Percentiles rank a stretch among this genome's conserved stretches.
Evolutionary conservation across 2,797 vertebrate genomes (phyloP).

Genomic region (Neomorphus geoffroyi): DNA sequence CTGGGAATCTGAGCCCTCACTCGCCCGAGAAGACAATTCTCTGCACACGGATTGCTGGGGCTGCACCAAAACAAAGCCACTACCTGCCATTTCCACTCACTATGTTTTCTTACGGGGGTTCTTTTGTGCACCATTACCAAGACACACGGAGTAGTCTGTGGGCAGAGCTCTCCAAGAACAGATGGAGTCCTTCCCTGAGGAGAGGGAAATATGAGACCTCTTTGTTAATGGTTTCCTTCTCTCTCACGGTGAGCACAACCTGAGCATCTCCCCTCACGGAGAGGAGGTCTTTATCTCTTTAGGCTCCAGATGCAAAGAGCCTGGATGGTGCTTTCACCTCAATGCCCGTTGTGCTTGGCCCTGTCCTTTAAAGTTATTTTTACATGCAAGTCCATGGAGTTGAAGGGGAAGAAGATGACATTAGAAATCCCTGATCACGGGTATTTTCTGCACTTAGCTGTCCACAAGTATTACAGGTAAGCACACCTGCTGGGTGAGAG

Average conservation of each 20-base stretch:
- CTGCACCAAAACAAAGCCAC: neutral
- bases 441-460: neutral
- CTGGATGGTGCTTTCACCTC: neutral
- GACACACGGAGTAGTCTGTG: neutral
- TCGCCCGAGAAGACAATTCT: neutral
- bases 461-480: neutral
- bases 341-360: neutral
- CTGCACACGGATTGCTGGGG: fast-evolving
- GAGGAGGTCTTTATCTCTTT: neutral
- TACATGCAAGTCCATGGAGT: neutral
- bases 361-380: neutral
- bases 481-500: neutral
- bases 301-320: fast-evolving
- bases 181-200: neutral
- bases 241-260: neutral
- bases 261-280: fast-evolving
- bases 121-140: fast-evolving
- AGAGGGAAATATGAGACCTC: fast-evolving
- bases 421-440: neutral
- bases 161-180: neutral
- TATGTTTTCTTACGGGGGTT: neutral
- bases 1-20: neutral
- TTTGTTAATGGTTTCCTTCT: neutral
- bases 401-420: neutral
- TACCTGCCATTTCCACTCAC: neutral